These are phyloP conservation scores for Molossus alvarezi DNA, from an alignment of 2,797 vertebrate genomes.

Conservation along the genomic window DNA sequence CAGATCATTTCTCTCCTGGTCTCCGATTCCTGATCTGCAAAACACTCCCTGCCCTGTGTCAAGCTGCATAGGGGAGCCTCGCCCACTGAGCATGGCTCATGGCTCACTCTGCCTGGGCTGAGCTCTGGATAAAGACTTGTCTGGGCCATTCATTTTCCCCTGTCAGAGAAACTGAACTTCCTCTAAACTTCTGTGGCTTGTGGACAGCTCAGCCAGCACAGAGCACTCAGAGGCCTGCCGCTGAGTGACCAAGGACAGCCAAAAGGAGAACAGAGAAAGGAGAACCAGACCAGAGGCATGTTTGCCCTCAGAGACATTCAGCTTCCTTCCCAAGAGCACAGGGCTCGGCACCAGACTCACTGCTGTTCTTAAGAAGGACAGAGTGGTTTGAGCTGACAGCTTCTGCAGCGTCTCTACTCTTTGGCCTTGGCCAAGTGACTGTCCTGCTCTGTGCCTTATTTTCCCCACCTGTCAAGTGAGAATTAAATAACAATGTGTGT, in stretches of 20 bases:
- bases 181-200: neutral
- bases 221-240: neutral
- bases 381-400: neutral
- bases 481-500: constrained; percentile 24
- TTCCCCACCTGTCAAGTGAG: neutral
- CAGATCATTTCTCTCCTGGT: neutral
- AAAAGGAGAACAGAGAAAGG: constrained; percentile 64
- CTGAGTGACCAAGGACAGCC: neutral
- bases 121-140: neutral
- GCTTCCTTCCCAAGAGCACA: neutral
- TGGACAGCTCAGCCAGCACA: neutral
- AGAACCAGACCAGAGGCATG: neutral
- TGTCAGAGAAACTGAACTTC: constrained; percentile 32
- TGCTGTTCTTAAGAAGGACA: neutral
- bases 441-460: neutral
- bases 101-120: neutral
- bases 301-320: neutral
- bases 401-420: neutral
- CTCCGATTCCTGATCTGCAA: neutral
- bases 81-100: neutral
- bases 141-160: neutral
- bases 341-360: neutral
- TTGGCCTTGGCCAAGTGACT: neutral
- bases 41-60: neutral
- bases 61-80: neutral